phyloP scores from a whole-genome alignment of 2,888 invertebrate species.

The Pachymerium ferrugineum region DNA sequence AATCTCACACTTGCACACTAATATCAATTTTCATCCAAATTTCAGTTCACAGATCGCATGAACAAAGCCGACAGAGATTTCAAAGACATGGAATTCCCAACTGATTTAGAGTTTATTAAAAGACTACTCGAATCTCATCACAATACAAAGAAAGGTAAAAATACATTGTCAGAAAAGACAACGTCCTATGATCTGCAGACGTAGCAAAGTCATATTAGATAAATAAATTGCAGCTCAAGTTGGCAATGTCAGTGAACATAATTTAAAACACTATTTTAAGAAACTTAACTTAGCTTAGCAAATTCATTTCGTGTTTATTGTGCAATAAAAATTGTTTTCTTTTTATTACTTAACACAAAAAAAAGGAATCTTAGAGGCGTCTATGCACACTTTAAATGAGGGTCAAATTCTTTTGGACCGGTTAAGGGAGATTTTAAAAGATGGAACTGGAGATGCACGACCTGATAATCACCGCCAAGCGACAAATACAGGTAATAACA shows the following conservation, averaged over 20 bases:
- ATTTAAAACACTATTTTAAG: not conserved
- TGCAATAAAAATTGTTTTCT: not conserved
- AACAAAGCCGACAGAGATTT: slow-evolving; percentile 64
- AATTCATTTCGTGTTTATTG: not conserved
- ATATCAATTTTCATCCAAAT: slow-evolving; percentile 44
- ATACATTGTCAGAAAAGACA: not conserved
- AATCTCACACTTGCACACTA: not conserved
- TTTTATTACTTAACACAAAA: too few species aligned
- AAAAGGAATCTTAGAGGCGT: slow-evolving; percentile 62
- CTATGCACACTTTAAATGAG: slow-evolving; percentile 73
- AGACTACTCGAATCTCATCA: slow-evolving; percentile 64
- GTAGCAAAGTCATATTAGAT: not conserved
- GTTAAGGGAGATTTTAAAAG: slow-evolving; percentile 65
- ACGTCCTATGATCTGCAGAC: not conserved
- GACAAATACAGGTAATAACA: slow-evolving; percentile 46
- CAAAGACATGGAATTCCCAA: slow-evolving; percentile 60
- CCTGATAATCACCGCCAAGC: slow-evolving; percentile 57
- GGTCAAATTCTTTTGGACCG: slow-evolving; percentile 69
- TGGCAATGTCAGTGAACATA: not conserved
- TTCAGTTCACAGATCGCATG: slow-evolving; percentile 63
- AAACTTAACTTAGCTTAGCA: not conserved
- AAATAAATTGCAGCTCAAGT: not conserved
- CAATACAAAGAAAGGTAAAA: slow-evolving; percentile 59
- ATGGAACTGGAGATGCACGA: slow-evolving; percentile 68
- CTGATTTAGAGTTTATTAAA: slow-evolving; percentile 66